Base-by-base conservation (phyloP, 2,888 invertebrate genomes). In the Drosophila trichaetosa region DNA sequence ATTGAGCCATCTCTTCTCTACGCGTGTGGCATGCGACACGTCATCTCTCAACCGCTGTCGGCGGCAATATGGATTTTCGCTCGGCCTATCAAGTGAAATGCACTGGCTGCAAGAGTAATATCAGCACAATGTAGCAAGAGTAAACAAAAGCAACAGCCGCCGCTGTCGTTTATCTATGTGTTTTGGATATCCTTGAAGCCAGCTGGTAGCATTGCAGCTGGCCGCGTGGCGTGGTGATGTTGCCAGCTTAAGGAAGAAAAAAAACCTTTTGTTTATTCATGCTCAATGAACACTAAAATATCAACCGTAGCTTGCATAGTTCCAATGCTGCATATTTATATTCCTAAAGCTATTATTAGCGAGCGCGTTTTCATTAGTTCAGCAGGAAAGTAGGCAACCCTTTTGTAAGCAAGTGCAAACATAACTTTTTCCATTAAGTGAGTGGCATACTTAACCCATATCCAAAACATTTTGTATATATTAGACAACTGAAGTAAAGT, bases 31-130 rank as follows among this genome's bases (percentile, higher is more conserved):
- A 38, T 53, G 40, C 72, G 71, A 73, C 76, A 73, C 75, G 75
- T 78, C 87, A 79, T 83, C 83, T 78, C 56, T 74, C 81, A 73
- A 68, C 53, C 54, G 58, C 73, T 85, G 86, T 78, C 83, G 79
- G 38, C 61, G 62, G 6, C 73, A 79, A 66, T 83, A 87, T 87
- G 81, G 83, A 76, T 78, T 73, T 76, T 62, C 40, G 62, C 64
- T 63, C 60, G 54, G 57, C 58, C 56, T 33, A 5, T 46, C 56
- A 69, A 69, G 74, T 60, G 63, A 68, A 62, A 64, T 63, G 56
- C 48, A 61, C 49, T 46, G 34, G 36, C 33, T 24, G 21, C 57
- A 11, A 38, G 27, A 33, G 51, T 24, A 72, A 63, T 13, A 53
- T 40, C 29, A 29, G 36, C 57, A 70, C 69, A 59, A 61, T 58